Base-by-base conservation (phyloP, 2,888 invertebrate species). In the Carterocephalus palaemon region DNA sequence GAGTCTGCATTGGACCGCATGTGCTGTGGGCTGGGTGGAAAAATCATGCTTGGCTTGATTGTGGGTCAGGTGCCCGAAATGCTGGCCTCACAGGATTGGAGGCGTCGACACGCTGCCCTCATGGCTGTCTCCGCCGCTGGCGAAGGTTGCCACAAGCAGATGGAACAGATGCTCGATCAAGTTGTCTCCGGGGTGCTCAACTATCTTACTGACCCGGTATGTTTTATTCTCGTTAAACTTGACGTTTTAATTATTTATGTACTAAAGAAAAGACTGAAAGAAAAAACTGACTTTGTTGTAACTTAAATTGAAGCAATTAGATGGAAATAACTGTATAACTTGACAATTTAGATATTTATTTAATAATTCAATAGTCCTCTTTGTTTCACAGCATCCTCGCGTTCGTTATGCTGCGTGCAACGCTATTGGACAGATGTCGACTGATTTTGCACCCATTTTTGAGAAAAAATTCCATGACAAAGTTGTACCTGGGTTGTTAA, bases 91-190 rank as follows among this genome's bases (percentile, higher is more conserved):
- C 88, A 90, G 6, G 92, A 95, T 66, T 96, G 96, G 96, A 92
- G 93, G 60, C 92, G 93, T 56, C 89, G 95, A n/a, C 96, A 99
- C 80, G 99, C 99, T 26, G 99, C 97, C 1, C 89, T 99, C 22
- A 99, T 99, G 98, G 99, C 99, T 0, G 93, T 99, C 32, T 99
- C 98, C 3, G 97, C 98, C 0, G 95, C 98, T 48, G 99, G 99
- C 2, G 99, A 99, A 87, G 99, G 99, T 12, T 99, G 99, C 71
- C 97, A 97, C 72, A 96, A 97, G 70, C 97, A 98, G 78, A 99
- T 99, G 99, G 98, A 98, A 75, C 89, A 90, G 39, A 92, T 98
- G 89, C 89, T 99, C n/a, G 93, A 93, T 43, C 94, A 95, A 81
- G 94, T 99, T 22, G 94, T 99, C 82, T 92, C 94, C 26, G 96